Base-by-base conservation (phyloP, 2,888 invertebrate genomes). In the Metacarcinus magister region DNA sequence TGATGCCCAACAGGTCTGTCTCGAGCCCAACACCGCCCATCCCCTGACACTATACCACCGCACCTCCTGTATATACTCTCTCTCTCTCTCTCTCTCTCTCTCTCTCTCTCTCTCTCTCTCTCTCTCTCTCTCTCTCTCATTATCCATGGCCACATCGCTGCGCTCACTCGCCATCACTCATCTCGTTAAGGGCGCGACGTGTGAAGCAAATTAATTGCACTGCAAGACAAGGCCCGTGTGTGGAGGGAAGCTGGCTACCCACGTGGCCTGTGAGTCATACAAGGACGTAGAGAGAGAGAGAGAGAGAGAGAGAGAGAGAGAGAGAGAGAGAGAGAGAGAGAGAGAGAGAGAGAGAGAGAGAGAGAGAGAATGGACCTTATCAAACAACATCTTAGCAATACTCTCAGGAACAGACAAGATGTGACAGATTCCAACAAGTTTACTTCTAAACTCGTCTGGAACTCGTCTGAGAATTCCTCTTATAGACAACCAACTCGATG, bases 1-100 rank as follows among this genome's bases (percentile, higher is more conserved):
- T 92, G 48, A 32, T 28, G 28, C 92, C 54, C 92, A 46, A 28
- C 54, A 48, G 7, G 39, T 48, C 28, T 92, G 48, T 46, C 92
- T 39, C 32, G 48, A 39, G 48, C 92, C 54, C 92, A 92, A 39
- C 44, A 44, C 92, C 54, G 13, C 28, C 46, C 54, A 46, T 92
- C 92, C 54, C 48, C 23, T 28, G 13, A 32, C 54, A 48, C 67
- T 67, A 23, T 16, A 67, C 13, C 39, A 16, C 39, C 23, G n/a
- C 75, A 54, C 0, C 90, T 90, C 44, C 28, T 46, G 43, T 46
- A 4, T n/a, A 44, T 28, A 44, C 92, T 92, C 92, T 92, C 92
- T 92, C 92, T 92, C 93, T 28, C 93, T 93, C 93, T n/a, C 28
- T 54, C 93, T 93, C 93, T 54, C 93, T 93, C 93, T 93, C 93